Conservation (phyloP, 1,140 invertebrate species). For the Penaeus vannamei region DNA sequence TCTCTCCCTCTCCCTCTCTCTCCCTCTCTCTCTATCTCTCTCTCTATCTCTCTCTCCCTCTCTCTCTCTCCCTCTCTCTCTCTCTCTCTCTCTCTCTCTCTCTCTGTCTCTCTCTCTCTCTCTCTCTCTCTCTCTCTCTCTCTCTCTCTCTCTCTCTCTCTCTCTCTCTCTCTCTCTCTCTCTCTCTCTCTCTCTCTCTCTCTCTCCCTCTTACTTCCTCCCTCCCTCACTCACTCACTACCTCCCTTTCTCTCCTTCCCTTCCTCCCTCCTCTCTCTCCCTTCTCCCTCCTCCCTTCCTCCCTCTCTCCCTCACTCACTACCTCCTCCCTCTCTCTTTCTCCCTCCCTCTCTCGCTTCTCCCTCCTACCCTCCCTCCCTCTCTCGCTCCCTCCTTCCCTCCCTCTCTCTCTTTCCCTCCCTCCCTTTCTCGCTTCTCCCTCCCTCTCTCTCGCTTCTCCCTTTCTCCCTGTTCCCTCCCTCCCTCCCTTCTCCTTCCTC, state of each 20-base stretch:
- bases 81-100: constrained; percentile 10
- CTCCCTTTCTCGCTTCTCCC: constrained; percentile 12
- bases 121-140: not conserved
- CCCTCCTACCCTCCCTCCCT: not conserved
- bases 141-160: not conserved
- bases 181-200: not conserved
- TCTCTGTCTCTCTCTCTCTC: not conserved
- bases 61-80: not conserved
- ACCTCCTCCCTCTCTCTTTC: too few species aligned
- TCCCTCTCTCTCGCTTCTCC: constrained; percentile 24
- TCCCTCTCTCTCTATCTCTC: not conserved
- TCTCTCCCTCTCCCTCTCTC: constrained; percentile 4
- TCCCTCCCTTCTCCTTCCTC: constrained; percentile 17
- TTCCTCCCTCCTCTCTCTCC: too few species aligned
- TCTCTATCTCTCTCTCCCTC: not conserved
- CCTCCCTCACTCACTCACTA: not conserved
- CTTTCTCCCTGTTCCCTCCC: not conserved
- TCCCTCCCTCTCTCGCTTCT: not conserved
- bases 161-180: not conserved
- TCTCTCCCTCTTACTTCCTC: not conserved
- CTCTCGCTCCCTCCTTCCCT: not conserved
- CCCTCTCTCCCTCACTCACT: too few species aligned
- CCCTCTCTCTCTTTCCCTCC: not conserved
- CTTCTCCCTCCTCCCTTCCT: too few species aligned
- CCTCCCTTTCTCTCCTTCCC: not conserved